Conservation (phyloP, 2,888 invertebrate genomes). For the Microchrysa polita region DNA sequence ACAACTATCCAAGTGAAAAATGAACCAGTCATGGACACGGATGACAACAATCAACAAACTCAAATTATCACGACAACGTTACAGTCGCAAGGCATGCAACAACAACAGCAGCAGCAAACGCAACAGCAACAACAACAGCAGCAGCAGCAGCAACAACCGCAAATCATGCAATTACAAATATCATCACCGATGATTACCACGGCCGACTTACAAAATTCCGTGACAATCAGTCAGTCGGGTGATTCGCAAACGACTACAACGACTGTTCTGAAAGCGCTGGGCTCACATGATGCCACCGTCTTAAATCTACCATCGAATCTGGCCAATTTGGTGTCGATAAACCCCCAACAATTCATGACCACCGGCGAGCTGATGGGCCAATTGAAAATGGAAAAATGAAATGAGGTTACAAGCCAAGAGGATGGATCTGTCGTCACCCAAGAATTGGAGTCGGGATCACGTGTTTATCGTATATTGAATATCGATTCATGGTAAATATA, state of each 20-base stretch:
- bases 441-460: slow-evolving; percentile 21
- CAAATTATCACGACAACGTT: slow-evolving; percentile 2
- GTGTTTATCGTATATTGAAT: slow-evolving; percentile 42
- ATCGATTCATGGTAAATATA: slow-evolving; percentile 43
- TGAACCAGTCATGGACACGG: slow-evolving; percentile 17
- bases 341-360: slow-evolving; percentile 59
- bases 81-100: slow-evolving; percentile 7
- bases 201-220: slow-evolving; percentile 59
- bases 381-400: slow-evolving; percentile 59
- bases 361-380: slow-evolving; percentile 58
- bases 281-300: slow-evolving; percentile 58
- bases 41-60: slow-evolving; percentile 4
- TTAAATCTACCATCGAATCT: slow-evolving; percentile 59
- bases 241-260: slow-evolving; percentile 50
- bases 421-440: background rate
- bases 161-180: slow-evolving; percentile 62
- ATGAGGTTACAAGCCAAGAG: slow-evolving; percentile 52
- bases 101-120: slow-evolving; percentile 52
- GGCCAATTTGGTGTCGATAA: slow-evolving; percentile 60
- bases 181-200: slow-evolving; percentile 55
- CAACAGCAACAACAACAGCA: slow-evolving; percentile 50
- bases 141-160: slow-evolving; percentile 53
- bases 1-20: background rate
- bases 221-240: slow-evolving; percentile 60
- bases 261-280: slow-evolving; percentile 54